Percentiles rank a stretch among this genome's conserved stretches.
These are phyloP conservation scores for Neosilurus hyrtlii DNA, from an alignment of 2,797 vertebrate genomes.

Conservation along the genomic window DNA sequence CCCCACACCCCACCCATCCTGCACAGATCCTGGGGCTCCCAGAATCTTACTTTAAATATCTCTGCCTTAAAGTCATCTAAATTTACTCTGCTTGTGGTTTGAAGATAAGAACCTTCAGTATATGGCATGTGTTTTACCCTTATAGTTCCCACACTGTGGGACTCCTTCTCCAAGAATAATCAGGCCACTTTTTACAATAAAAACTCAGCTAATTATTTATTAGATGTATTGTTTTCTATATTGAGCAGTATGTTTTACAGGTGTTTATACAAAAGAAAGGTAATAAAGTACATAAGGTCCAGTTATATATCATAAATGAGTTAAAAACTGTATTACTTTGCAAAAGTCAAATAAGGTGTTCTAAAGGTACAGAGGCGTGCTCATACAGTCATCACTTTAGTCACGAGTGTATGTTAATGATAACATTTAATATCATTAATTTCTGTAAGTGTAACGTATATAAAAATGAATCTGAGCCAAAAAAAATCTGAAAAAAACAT, in stretches of 20 bases:
- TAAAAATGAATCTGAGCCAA: constrained; percentile 55
- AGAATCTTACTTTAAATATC: neutral
- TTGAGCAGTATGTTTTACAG: neutral
- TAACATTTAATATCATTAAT: neutral
- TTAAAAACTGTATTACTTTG: neutral
- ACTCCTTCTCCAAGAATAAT: neutral
- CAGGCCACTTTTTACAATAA: neutral
- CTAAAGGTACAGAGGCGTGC: neutral
- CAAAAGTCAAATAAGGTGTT: neutral
- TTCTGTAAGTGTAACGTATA: neutral
- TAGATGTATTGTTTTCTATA: neutral
- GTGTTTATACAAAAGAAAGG: neutral
- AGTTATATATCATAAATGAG: neutral
- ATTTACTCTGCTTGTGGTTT: neutral
- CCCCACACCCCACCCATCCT: neutral
- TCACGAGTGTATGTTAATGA: neutral
- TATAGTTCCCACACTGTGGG: neutral
- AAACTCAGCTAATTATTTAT: neutral
- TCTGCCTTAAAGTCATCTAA: neutral
- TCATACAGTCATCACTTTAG: neutral
- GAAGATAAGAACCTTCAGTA: neutral
- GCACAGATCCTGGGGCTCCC: neutral
- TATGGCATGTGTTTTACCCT: neutral
- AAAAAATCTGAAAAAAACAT: constrained; percentile 64
- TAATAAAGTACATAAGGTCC: neutral